These are phyloP conservation scores for Dascillus cervinus DNA, from an alignment of 2,888 invertebrate species.

Conservation along the genomic window DNA sequence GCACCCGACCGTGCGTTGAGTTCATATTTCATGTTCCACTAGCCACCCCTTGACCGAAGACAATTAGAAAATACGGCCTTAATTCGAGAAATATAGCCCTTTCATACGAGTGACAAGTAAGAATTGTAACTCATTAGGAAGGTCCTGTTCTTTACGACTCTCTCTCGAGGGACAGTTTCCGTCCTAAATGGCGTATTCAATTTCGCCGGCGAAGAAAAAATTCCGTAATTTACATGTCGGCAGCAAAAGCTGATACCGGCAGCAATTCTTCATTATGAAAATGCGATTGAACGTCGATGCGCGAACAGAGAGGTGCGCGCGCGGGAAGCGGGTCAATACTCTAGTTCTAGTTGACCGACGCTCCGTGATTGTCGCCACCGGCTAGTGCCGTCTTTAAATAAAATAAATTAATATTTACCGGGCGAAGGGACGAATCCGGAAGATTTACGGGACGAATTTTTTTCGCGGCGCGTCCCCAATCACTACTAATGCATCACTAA, in stretches of 20 bases:
- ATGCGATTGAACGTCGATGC: constrained; percentile 16
- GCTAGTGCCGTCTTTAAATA: no score
- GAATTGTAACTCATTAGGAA: not conserved
- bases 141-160: no score
- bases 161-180: constrained; percentile 28
- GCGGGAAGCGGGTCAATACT: constrained; percentile 32
- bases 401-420: no score
- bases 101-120: not conserved
- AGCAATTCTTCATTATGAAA: constrained; percentile 8
- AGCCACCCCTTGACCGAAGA: constrained; percentile 23
- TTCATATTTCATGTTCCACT: constrained; percentile 37
- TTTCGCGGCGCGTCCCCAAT: constrained; percentile 21
- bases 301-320: constrained; percentile 26
- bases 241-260: not conserved
- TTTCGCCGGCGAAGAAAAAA: constrained; percentile 14
- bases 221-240: not conserved
- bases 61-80: constrained; percentile 21
- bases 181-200: constrained; percentile 33
- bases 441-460: not conserved
- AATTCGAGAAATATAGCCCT: constrained; percentile 1
- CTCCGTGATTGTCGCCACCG: constrained; percentile 28
- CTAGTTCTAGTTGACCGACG: constrained; percentile 27
- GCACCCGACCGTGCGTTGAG: constrained; percentile 30
- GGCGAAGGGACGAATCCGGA: no score
- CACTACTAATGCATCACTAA: constrained; percentile 40